phyloP scores from a whole-genome alignment of 2,113 vertebrate genomes.

The Hemiprocne comata region DNA sequence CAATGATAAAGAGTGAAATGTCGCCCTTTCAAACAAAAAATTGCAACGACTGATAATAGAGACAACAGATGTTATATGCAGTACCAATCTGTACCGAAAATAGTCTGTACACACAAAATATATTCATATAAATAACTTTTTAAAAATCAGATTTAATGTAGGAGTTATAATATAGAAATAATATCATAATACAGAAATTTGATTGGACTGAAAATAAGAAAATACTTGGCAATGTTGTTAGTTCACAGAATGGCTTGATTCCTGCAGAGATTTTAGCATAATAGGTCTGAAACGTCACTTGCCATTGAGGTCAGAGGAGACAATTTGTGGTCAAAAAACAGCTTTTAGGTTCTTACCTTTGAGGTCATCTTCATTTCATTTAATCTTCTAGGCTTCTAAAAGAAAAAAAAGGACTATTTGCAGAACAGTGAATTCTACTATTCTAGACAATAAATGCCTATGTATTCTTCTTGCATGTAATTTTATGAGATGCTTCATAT shows the following conservation, averaged over 20 bases:
- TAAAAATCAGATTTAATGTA: not conserved
- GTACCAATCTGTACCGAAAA: not conserved
- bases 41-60: not conserved
- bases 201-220: not conserved
- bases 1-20: not conserved
- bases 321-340: not conserved
- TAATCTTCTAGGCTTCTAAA: not conserved
- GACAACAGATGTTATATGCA: accelerated
- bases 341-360: not conserved
- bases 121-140: not conserved
- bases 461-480: not conserved
- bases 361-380: not conserved
- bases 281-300: not conserved
- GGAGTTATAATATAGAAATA: not conserved
- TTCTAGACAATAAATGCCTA: not conserved
- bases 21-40: not conserved
- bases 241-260: not conserved
- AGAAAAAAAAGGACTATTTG: not conserved
- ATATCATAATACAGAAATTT: not conserved
- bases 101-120: not conserved
- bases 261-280: not conserved
- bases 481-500: not conserved
- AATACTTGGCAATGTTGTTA: not conserved
- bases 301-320: not conserved
- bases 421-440: not conserved